Conservation (phyloP, 1,140 invertebrate genomes). For the Hypsibius dujardini region DNA sequence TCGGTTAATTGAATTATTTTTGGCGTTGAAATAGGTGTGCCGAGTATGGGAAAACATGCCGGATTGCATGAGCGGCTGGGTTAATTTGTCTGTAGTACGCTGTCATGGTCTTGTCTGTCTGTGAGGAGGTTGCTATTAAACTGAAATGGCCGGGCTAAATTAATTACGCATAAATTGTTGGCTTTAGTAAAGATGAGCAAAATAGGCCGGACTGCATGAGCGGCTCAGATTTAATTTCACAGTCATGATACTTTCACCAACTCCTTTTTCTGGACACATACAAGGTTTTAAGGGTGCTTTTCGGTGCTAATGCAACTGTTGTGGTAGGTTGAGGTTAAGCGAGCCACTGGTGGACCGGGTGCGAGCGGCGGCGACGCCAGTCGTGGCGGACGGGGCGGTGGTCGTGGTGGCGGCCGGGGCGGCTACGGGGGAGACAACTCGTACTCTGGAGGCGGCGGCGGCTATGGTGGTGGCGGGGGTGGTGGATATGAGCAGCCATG, state of each 20-base stretch:
- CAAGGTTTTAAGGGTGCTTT: background rate
- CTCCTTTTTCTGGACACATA: background rate
- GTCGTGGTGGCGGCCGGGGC: constrained; percentile 3
- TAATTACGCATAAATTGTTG: background rate
- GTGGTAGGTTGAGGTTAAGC: constrained; percentile 7
- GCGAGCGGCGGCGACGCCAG: background rate
- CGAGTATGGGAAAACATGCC: no score
- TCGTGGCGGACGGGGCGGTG: background rate
- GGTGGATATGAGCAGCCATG: background rate
- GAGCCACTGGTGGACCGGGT: background rate
- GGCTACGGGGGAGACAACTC: background rate
- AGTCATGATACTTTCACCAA: background rate
- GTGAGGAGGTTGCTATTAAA: no score
- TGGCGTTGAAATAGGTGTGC: no score
- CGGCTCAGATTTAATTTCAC: background rate
- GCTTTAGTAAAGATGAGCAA: no score
- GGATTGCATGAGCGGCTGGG: no score
- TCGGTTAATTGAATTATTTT: no score
- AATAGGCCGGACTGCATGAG: background rate
- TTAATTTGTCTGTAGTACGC: no score
- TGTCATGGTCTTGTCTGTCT: no score
- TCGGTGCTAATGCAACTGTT: background rate
- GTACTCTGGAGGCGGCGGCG: background rate
- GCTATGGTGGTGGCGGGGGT: background rate
- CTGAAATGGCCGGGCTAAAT: no score